Conservation (phyloP, 2,797 vertebrate species). For the Heliangelus exortis region DNA sequence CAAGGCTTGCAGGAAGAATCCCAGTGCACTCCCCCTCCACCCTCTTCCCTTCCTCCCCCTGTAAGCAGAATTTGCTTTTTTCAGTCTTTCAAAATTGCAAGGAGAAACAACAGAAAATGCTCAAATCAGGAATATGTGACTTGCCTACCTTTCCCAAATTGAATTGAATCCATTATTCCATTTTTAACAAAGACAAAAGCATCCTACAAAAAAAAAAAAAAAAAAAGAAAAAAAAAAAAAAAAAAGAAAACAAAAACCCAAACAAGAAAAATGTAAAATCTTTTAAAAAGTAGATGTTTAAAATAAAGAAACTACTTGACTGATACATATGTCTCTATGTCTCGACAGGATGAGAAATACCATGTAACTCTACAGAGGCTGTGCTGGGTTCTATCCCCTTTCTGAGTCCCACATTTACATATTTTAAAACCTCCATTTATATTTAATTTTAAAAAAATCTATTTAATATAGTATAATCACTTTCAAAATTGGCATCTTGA, state of each 20-base stretch:
- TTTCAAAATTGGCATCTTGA: neutral
- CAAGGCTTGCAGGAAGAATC: neutral
- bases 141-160: conserved; percentile 87
- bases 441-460: neutral
- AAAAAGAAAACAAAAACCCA: neutral
- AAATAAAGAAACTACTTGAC: neutral
- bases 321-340: neutral
- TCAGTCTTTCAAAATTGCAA: neutral
- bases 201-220: conserved; percentile 74
- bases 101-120: neutral
- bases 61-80: neutral
- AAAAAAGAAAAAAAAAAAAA: neutral
- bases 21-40: neutral
- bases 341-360: neutral
- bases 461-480: neutral
- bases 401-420: neutral
- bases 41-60: neutral
- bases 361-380: neutral
- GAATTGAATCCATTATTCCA: conserved; percentile 78
- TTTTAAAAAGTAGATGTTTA: neutral
- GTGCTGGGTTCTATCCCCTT: neutral
- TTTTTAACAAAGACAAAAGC: conserved; percentile 83
- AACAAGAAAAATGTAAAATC: neutral
- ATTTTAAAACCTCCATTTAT: neutral
- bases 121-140: neutral